phyloP scores from a whole-genome alignment of 2,888 invertebrate genomes.

The Sphaerophoria taeniata region DNA sequence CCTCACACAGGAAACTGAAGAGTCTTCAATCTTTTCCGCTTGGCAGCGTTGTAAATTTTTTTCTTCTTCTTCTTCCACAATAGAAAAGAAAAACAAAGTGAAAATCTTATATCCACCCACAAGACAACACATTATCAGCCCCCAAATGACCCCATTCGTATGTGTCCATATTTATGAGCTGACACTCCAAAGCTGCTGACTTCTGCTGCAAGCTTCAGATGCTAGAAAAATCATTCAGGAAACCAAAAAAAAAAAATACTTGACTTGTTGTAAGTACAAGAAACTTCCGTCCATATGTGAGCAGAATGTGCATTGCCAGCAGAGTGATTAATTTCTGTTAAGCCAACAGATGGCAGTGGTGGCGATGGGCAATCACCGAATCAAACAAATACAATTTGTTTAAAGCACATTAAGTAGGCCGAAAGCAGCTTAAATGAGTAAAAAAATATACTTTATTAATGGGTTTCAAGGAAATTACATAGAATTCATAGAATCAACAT shows the following conservation, averaged over 20 bases:
- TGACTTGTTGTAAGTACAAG: neutral
- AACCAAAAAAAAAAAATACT: constrained; percentile 12
- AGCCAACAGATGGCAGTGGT: constrained; percentile 20
- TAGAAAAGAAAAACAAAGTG: constrained; percentile 44
- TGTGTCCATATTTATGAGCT: constrained; percentile 21
- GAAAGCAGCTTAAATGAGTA: neutral
- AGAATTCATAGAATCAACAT: constrained; percentile 40
- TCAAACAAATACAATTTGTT: constrained; percentile 28
- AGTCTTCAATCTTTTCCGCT: constrained; percentile 66
- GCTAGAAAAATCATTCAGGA: constrained; percentile 20
- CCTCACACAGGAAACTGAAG: constrained; percentile 12
- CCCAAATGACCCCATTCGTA: constrained; percentile 53
- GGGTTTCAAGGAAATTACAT: constrained; percentile 24
- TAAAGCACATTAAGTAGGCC: neutral
- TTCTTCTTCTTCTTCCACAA: constrained; percentile 49
- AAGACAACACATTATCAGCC: constrained; percentile 16
- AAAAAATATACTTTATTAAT: neutral
- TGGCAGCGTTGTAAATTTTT: constrained; percentile 46
- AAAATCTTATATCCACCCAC: constrained; percentile 65
- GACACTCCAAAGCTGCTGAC: neutral
- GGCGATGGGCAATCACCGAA: constrained; percentile 22
- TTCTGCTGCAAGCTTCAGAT: neutral
- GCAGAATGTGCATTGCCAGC: neutral
- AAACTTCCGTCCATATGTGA: constrained; percentile 19
- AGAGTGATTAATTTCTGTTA: constrained; percentile 11